Conservation (phyloP, 2,888 invertebrate genomes). For the Amiota communis region DNA sequence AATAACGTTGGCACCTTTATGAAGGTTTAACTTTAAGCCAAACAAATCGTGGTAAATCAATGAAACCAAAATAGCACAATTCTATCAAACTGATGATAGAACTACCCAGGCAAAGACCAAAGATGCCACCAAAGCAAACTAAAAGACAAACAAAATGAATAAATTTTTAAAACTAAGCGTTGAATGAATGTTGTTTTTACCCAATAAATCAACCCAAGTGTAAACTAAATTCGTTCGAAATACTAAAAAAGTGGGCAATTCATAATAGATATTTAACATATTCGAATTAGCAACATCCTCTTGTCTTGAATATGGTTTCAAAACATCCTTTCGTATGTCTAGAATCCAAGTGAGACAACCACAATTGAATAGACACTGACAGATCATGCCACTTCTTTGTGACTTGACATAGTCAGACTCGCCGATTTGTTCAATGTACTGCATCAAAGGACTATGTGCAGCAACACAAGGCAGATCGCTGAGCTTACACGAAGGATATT, state of each 20-base stretch:
- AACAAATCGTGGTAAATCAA: conserved; percentile 59
- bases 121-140: conserved; percentile 74
- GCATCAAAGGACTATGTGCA: conserved; percentile 51
- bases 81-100: conserved; percentile 74
- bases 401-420: conserved; percentile 56
- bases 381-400: conserved; percentile 56
- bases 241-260: conserved; percentile 65
- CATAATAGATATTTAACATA: conserved; percentile 71
- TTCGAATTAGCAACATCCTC: conserved; percentile 41
- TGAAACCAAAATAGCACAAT: conserved; percentile 68
- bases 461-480: conserved; percentile 64
- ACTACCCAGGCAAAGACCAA: conserved; percentile 74
- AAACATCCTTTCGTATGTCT: conserved; percentile 50
- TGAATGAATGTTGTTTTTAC: conserved; percentile 55
- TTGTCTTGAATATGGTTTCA: conserved; percentile 31
- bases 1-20: background rate
- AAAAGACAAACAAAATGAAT: conserved; percentile 17
- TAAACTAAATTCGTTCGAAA: conserved; percentile 72
- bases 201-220: conserved; percentile 73
- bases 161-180: background rate
- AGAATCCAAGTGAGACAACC: conserved; percentile 57
- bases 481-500: conserved; percentile 53
- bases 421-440: conserved; percentile 51
- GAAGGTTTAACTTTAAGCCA: conserved; percentile 1
- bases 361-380: conserved; percentile 68